Evolutionary conservation across 1,140 invertebrate genomes (phyloP), one percentile per base, ranked within the genome.

Genomic region (Caligus rogercresseyi): DNA sequence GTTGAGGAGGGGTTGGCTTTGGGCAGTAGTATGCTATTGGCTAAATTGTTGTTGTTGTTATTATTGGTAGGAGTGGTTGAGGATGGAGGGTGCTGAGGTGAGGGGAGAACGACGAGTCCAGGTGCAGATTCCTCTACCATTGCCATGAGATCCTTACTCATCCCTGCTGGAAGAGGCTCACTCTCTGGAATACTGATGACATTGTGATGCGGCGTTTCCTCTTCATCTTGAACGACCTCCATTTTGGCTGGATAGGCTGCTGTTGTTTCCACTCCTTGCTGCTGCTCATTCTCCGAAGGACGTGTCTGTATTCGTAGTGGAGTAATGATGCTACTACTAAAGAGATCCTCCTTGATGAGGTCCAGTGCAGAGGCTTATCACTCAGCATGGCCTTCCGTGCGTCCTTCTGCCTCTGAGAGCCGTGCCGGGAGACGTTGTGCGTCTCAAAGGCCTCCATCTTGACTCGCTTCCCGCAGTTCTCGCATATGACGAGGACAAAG

Each of bases 181-280:
- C n/a, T 60, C 23, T 63, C 61, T 21, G 61, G 61, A 4, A 63
- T 63, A 25, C 61, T 63, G n/a, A 63, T 63, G 52, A 63, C 61
- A 63, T 63, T 63, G 53, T 63, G 21, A 7, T 7, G 7, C 7
- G 31, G 7, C 16, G 52, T 23, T 18, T 63, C 61, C 52, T 24
- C 61, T 16, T 20, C 52, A n/a, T 24, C 25, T 19, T 13, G 20
- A 13, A 18, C 23, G 4, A 19, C 16, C 14, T 21, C 23, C 13
- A 57, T 57, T 21, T 13, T 24, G 3, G 11, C 11, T 18, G 19
- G 53, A 16, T 7, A 20, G 53, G n/a, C n/a, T n/a, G n/a, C n/a
- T n/a, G n/a, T n/a, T n/a, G n/a, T n/a, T n/a, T n/a, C n/a, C n/a
- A n/a, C n/a, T n/a, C n/a, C n/a, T n/a, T n/a, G n/a, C n/a, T n/a